Evolutionary conservation across 2,113 vertebrate genomes (phyloP), one percentile per base, ranked within the genome.

Genomic region (Gymnarchus niloticus): DNA sequence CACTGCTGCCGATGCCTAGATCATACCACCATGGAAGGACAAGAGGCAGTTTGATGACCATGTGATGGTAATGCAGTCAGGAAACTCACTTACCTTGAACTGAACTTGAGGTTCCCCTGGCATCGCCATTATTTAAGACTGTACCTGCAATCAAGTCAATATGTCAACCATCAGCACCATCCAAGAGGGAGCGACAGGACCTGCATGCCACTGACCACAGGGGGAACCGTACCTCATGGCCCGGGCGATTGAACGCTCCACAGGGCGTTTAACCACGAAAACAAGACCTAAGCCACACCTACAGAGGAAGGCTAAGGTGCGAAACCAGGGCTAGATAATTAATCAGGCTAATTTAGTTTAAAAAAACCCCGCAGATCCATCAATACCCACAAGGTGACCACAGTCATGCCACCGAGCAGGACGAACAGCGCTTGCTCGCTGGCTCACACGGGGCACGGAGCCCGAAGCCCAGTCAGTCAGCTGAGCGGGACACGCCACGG

Each of bases 81-180:
- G 25, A 19, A 65, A 69, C 1, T n/a, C 33, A 56, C 84, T 85
- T 57, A 85, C 84, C 73, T 85, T 85, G n/a, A 85, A 85, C 69
- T 85, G 69, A 28, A 80, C 84, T 73, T 85, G 84, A 51, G 84
- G 73, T 52, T 85, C 84, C 73, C 25, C 59, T 49, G 73, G 84
- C 69, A 78, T 76, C 56, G 84, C 84, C 84, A 85, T 85, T 54
- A 54, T 44, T 57, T n/a, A 80, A 25, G 33, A 44, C 44, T 77
- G 56, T 9, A 57, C 52, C 84, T 85, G 37, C n/a, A 80, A 78
- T n/a, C 5, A 80, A 85, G 8, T 25, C 21, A 78, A 12, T 46
- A 28, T 10, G 19, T 48, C 46, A 28, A 14, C 52, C 52, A 6
- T 7, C 6, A 6, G 14, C 37, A 76, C 37, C 17, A 44, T 1